These are phyloP conservation scores for Vultur gryphus DNA, from an alignment of 2,797 vertebrate genomes.

Conservation along the genomic window DNA sequence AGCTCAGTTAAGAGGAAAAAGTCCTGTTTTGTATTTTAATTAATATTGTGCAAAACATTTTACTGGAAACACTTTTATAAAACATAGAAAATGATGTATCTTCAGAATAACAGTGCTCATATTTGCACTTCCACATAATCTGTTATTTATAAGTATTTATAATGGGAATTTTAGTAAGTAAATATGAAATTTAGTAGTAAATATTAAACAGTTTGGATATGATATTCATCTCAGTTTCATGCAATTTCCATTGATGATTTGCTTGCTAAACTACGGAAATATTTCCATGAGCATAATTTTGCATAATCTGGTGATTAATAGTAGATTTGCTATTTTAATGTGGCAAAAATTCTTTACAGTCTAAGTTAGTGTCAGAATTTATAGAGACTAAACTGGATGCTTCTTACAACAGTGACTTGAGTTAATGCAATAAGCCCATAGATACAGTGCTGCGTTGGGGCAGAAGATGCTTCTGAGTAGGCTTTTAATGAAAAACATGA, in stretches of 20 bases:
- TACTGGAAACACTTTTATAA: background rate
- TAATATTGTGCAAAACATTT: background rate
- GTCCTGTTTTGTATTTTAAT: background rate
- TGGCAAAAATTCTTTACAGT: background rate
- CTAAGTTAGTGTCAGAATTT: conserved; percentile 11
- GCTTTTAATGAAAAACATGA: background rate
- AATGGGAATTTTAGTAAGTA: background rate
- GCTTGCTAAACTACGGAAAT: conserved; percentile 4
- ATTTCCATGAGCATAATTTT: background rate
- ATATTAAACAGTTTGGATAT: background rate
- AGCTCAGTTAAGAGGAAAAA: background rate
- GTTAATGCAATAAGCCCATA: background rate
- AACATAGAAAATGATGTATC: background rate
- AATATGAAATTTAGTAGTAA: background rate
- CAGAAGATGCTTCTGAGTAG: background rate
- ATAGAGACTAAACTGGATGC: background rate
- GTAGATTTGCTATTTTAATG: conserved; percentile 11
- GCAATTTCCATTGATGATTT: background rate
- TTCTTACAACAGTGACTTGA: background rate
- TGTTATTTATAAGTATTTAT: background rate
- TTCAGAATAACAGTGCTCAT: background rate
- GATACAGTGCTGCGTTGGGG: background rate
- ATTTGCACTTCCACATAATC: background rate
- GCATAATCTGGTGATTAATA: conserved; percentile 26
- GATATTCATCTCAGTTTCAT: background rate